phyloP scores from a whole-genome alignment of 2,113 vertebrate genomes.

The Zosterops borbonicus region DNA sequence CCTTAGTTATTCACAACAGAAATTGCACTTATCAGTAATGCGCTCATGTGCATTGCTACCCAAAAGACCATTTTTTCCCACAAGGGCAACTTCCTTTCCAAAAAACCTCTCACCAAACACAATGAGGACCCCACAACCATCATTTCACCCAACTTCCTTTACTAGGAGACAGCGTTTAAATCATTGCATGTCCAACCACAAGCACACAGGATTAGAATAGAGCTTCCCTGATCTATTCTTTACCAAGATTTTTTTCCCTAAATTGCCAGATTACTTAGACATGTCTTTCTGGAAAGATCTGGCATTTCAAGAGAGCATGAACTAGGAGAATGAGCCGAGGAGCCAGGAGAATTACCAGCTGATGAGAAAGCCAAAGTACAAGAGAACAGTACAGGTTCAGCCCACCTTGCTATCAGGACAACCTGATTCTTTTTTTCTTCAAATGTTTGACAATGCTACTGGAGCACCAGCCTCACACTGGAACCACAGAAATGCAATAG shows the following conservation, averaged over 20 bases:
- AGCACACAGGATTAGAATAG: neutral
- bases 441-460: neutral
- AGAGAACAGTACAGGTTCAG: neutral
- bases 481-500: neutral
- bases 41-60: accelerated
- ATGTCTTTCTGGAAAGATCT: neutral
- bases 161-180: neutral
- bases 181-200: neutral
- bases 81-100: neutral
- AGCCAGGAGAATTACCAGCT: neutral
- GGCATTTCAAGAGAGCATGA: neutral
- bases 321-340: neutral
- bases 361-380: neutral
- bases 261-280: neutral
- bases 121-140: neutral
- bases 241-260: neutral
- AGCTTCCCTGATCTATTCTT: neutral
- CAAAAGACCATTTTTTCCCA: neutral
- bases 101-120: neutral
- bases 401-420: neutral
- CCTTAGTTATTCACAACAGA: neutral
- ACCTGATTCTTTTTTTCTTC: neutral
- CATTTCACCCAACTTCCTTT: neutral
- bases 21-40: neutral
- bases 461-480: neutral